Percentiles rank a stretch among this genome's conserved stretches.
These are phyloP conservation scores for Hassar affinis DNA, from an alignment of 2,113 vertebrate genomes.

Conservation along the genomic window DNA sequence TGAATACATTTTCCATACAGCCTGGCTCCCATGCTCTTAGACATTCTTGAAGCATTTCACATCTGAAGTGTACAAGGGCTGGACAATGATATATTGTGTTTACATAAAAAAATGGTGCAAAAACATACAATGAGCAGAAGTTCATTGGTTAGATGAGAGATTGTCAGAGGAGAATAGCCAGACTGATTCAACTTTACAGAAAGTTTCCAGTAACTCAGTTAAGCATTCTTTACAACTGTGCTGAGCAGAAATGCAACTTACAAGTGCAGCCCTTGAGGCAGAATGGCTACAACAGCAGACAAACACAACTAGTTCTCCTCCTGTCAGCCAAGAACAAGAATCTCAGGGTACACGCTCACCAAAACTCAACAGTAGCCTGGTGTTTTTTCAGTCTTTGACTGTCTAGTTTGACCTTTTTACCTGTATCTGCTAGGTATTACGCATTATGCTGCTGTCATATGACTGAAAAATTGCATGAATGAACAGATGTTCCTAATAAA, in stretches of 20 bases:
- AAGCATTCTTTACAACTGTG: background rate
- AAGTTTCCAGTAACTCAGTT: background rate
- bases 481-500: background rate
- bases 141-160: background rate
- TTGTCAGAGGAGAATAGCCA: background rate
- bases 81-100: background rate
- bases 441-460: background rate
- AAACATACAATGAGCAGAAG: background rate
- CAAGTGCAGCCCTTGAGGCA: background rate
- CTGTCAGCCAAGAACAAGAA: background rate
- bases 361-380: background rate
- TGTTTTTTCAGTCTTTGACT: background rate
- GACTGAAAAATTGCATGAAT: background rate
- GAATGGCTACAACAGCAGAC: background rate
- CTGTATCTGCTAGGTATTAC: background rate
- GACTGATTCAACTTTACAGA: background rate
- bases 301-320: background rate
- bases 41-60: constrained; percentile 19
- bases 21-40: constrained; percentile 12
- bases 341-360: background rate
- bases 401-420: background rate
- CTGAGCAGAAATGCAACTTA: background rate
- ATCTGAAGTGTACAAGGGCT: background rate
- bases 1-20: constrained; percentile 13
- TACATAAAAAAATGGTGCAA: too few relatives aligned